phyloP scores from a whole-genome alignment of 1,140 invertebrate species.

The Drosophila insularis region DNA sequence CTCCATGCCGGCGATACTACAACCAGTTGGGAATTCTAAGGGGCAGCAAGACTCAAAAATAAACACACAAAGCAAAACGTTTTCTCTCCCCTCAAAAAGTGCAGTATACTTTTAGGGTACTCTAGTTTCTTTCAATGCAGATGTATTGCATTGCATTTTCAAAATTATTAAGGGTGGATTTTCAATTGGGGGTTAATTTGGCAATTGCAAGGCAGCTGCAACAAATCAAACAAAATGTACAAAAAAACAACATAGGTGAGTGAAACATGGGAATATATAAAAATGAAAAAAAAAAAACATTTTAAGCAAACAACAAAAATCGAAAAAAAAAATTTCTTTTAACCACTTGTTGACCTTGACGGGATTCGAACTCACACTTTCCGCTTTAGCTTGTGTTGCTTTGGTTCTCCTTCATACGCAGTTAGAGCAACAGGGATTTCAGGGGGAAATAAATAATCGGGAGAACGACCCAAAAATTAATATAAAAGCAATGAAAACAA shows the following conservation, averaged over 20 bases:
- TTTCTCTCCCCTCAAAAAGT: constrained; percentile 10
- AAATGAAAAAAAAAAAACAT: not conserved
- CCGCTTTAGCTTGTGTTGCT: not conserved
- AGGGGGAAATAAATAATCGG: too few relatives aligned
- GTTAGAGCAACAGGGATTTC: not conserved
- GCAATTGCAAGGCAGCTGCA: not conserved
- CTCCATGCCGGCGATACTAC: constrained; percentile 25
- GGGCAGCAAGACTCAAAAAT: constrained; percentile 18
- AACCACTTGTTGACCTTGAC: not conserved
- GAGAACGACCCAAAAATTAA: too few relatives aligned
- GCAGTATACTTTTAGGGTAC: constrained; percentile 55
- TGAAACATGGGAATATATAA: not conserved
- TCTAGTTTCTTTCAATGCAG: constrained; percentile 1
- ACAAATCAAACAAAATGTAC: not conserved
- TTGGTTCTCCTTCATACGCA: too few relatives aligned
- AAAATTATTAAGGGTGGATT: constrained; percentile 13
- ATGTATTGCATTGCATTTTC: constrained; percentile 13
- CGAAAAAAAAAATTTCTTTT: too few relatives aligned
- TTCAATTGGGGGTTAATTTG: not conserved
- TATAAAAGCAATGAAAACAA: too few relatives aligned
- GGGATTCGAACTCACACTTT: not conserved
- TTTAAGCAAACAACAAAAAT: too few relatives aligned
- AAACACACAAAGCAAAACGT: constrained; percentile 5
- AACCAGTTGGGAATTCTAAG: constrained; percentile 69
- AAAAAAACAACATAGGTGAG: not conserved